Evolutionary conservation across 1,140 invertebrate species (phyloP).

Genomic region (Leptestheria dahalacensis): DNA sequence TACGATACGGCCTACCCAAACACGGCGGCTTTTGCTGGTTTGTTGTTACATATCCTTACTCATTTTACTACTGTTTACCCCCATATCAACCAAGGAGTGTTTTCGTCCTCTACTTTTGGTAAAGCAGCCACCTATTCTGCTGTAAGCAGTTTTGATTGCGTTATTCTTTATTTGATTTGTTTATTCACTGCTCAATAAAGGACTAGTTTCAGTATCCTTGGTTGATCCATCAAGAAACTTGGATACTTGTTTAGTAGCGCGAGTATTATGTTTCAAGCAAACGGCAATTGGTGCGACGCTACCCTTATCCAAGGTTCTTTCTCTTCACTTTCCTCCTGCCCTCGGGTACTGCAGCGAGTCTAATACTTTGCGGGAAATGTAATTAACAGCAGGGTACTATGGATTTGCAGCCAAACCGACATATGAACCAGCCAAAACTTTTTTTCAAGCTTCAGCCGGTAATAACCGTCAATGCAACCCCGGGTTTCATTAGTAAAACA

Average conservation of each 20-base stretch:
- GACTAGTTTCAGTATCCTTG: not conserved
- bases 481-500: not conserved
- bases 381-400: conserved; percentile 8
- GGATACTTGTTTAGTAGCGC: not conserved
- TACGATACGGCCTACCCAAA: conserved; percentile 16
- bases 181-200: not conserved
- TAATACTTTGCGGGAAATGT: not conserved
- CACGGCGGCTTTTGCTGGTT: conserved; percentile 14
- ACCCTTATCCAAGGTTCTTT: not conserved
- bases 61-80: not conserved
- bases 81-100: not conserved
- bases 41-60: conserved; percentile 8
- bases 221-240: not conserved
- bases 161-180: not conserved
- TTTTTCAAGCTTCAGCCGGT: conserved; percentile 3
- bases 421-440: conserved; percentile 9
- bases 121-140: not conserved
- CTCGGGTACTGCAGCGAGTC: too few relatives aligned
- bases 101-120: not conserved
- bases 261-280: too few relatives aligned
- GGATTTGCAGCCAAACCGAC: not conserved
- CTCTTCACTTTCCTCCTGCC: too few relatives aligned
- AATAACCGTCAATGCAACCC: too few relatives aligned
- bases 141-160: not conserved
- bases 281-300: too few relatives aligned